Percentiles rank a stretch among this genome's conserved stretches.
Conservation (phyloP, 64 coral and sea anemone genomes). For the Montipora efflorescens region DNA sequence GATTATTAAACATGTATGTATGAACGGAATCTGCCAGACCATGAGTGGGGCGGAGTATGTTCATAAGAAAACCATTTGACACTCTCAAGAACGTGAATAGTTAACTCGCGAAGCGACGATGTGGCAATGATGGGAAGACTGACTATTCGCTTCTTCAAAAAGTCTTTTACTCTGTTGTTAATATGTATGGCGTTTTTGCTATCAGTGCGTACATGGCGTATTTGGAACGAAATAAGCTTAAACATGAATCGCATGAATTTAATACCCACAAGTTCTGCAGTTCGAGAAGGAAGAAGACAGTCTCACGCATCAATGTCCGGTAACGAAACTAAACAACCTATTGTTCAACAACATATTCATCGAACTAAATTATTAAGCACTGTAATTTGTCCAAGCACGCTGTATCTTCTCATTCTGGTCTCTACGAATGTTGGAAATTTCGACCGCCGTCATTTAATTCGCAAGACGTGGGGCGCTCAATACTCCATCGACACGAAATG, state of each 20-base stretch:
- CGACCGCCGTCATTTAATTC: constrained; percentile 68
- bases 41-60: no score
- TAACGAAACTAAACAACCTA: neutral
- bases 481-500: constrained; percentile 41
- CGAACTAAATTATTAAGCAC: constrained; percentile 32
- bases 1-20: no score
- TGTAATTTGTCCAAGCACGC: constrained; percentile 33
- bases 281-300: neutral
- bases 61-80: no score
- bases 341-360: constrained; percentile 29
- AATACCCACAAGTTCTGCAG: neutral
- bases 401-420: constrained; percentile 70
- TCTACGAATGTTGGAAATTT: constrained; percentile 73
- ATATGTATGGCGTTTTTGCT: constrained; percentile 36
- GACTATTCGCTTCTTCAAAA: constrained; percentile 12
- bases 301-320: neutral
- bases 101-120: neutral
- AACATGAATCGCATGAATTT: neutral
- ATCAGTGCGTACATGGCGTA: constrained; percentile 24
- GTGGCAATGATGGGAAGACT: neutral
- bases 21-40: no score
- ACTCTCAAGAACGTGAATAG: no score
- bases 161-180: constrained; percentile 23
- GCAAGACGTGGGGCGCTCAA: constrained; percentile 79
- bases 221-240: constrained; percentile 37